A percentile compares a stretch with the other conserved stretches of the same genome.
Conservation (phyloP, 2,113 vertebrate species). For the Platichthys flesus region DNA sequence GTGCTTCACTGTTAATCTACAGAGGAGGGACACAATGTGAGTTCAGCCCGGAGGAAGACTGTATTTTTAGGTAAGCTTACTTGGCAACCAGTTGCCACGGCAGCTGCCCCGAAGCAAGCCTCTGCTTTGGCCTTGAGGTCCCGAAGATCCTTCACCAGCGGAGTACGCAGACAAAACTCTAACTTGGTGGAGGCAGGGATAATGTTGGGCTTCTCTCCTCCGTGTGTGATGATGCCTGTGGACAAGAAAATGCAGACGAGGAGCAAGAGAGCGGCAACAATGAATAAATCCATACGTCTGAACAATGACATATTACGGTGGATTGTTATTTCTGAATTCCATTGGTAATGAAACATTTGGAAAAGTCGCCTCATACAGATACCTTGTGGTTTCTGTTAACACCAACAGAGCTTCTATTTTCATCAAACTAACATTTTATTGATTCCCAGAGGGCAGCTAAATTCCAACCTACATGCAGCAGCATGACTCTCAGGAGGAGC, state of each 20-base stretch:
- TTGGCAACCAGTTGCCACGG: conserved; percentile 87
- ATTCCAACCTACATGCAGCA: neutral
- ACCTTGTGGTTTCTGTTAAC: too few relatives aligned
- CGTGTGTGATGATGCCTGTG: conserved; percentile 91
- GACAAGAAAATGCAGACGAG: conserved; percentile 35
- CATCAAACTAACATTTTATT: neutral
- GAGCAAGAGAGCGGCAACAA: neutral
- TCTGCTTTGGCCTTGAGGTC: conserved; percentile 86
- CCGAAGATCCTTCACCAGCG: conserved; percentile 83
- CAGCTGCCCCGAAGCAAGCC: conserved; percentile 90
- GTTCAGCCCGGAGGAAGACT: neutral
- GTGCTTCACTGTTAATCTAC: neutral
- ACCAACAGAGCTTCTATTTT: neutral
- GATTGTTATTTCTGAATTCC: neutral
- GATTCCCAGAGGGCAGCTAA: neutral
- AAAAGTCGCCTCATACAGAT: too few relatives aligned
- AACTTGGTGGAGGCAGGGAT: conserved; percentile 90
- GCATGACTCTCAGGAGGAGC: neutral
- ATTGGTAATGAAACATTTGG: neutral
- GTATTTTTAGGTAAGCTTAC: conserved; percentile 71
- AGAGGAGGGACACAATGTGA: neutral
- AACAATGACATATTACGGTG: neutral
- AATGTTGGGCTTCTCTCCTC: conserved; percentile 90
- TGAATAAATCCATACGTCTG: neutral
- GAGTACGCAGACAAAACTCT: conserved; percentile 87